phyloP scores from a whole-genome alignment of 2,888 invertebrate genomes.

The Melolontha melolontha region DNA sequence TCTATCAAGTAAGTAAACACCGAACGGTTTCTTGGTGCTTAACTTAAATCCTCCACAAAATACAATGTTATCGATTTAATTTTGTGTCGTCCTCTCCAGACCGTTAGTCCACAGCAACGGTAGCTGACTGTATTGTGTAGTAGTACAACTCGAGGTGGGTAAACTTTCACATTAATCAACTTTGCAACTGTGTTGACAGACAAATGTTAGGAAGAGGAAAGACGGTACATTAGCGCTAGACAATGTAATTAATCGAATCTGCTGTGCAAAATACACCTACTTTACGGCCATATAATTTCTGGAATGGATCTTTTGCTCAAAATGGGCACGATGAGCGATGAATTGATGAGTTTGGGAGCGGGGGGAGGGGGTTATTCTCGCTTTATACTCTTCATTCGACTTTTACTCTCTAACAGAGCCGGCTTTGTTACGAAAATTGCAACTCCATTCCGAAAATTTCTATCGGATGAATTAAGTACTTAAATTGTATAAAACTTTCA shows the following conservation, averaged over 20 bases:
- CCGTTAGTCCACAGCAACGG: no score
- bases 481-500: no score
- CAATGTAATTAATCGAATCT: slow-evolving; percentile 12
- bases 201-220: slow-evolving; percentile 18
- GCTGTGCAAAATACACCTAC: not conserved
- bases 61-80: slow-evolving; percentile 23
- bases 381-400: no score
- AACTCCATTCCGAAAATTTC: no score
- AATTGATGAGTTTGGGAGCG: no score
- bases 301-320: slow-evolving; percentile 3
- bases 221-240: slow-evolving; percentile 9
- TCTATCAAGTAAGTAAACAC: slow-evolving; percentile 30
- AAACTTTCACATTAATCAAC: slow-evolving; percentile 17
- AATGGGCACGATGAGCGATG: no score
- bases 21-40: slow-evolving; percentile 13
- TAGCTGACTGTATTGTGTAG: not conserved
- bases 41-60: slow-evolving; percentile 10
- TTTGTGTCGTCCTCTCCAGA: not conserved
- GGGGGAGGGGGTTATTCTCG: no score
- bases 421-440: no score
- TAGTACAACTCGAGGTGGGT: slow-evolving; percentile 8
- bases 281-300: slow-evolving; percentile 4
- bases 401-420: no score
- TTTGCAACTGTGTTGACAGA: slow-evolving; percentile 17
- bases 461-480: no score